phyloP scores from a whole-genome alignment of 2,888 invertebrate genomes.

The Pelosia muscerda region DNA sequence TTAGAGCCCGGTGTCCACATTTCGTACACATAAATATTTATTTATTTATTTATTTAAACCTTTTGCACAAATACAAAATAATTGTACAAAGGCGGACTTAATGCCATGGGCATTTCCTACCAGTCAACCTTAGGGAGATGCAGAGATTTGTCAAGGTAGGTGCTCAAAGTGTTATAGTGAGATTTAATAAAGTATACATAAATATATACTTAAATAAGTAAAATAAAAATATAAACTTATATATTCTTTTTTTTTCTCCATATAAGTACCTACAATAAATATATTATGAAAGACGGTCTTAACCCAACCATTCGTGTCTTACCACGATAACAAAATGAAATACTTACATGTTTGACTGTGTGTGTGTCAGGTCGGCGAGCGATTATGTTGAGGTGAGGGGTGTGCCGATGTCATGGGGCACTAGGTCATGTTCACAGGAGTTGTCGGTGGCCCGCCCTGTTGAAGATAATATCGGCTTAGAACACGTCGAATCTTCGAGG shows the following conservation, averaged over 20 bases:
- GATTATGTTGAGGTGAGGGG: slow-evolving; percentile 66
- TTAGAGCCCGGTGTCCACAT: not conserved
- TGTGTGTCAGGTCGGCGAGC: slow-evolving; percentile 77
- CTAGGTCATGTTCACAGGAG: slow-evolving; percentile 81
- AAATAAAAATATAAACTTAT: too few relatives aligned
- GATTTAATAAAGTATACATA: too few relatives aligned
- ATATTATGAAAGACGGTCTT: not conserved
- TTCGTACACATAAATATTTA: not conserved
- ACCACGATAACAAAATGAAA: slow-evolving; percentile 28
- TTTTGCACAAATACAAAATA: too few relatives aligned
- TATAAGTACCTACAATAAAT: too few relatives aligned
- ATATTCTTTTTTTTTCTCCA: too few relatives aligned
- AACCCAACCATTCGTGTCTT: slow-evolving; percentile 21
- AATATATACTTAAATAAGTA: too few relatives aligned
- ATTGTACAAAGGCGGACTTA: too few relatives aligned
- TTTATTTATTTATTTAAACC: too few relatives aligned
- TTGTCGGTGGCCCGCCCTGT: slow-evolving; percentile 69
- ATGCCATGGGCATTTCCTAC: too few relatives aligned
- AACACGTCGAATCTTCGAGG: slow-evolving; percentile 25
- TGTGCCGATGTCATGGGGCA: slow-evolving; percentile 80
- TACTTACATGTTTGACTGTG: slow-evolving; percentile 69
- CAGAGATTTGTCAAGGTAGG: too few relatives aligned
- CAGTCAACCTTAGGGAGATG: too few relatives aligned
- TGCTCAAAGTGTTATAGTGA: too few relatives aligned
- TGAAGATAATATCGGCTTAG: slow-evolving; percentile 49